Base-by-base conservation (phyloP, 2,888 invertebrate species). In the Labia minor region DNA sequence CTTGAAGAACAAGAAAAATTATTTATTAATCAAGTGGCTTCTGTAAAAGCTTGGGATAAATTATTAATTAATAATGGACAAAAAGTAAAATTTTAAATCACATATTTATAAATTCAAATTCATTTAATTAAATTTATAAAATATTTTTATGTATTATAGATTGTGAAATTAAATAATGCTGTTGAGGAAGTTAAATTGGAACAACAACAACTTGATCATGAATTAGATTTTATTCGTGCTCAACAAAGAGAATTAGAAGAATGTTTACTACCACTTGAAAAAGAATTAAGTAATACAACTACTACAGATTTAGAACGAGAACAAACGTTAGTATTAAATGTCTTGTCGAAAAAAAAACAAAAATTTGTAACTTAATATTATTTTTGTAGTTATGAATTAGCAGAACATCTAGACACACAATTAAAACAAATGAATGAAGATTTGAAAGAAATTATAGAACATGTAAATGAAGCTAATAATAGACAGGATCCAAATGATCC, bases 1-100 rank as follows among this genome's bases (percentile, higher is more conserved):
- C 77, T 97, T 49, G 93, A 95, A 72, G 94, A 95, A 71, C 95
- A 95, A 75, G 95, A 96, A 75, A 90, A 90, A 75, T 85, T 89
- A 0, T 97, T 96, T 75, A 86, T 93, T 68, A 91, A 93, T 76
- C 96, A 96, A 77, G 96, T 96, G 0, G 91, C 92, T 2, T 93
- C 95, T 78, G 87, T 97, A 67, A 97, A 97, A 78, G 91, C 92
- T 0, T 97, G 97, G 96, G 97, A 98, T 76, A 83, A 90, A 70
- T 80, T 95, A 61, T 82, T 97, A 1, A 90, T 95, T 67, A 85
- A 87, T 20, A 96, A 96, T 76, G 95, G 94, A 19, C 94, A 95
- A 71, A 95, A 95, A 82, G 88, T 88, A 74, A 67, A 11, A 14
- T 18, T 61, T 65, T 65, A 33, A 64, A 62, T 49, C 16, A 65